Evolutionary conservation across 2,113 vertebrate genomes (phyloP).

Genomic region (Caloenas nicobarica): DNA sequence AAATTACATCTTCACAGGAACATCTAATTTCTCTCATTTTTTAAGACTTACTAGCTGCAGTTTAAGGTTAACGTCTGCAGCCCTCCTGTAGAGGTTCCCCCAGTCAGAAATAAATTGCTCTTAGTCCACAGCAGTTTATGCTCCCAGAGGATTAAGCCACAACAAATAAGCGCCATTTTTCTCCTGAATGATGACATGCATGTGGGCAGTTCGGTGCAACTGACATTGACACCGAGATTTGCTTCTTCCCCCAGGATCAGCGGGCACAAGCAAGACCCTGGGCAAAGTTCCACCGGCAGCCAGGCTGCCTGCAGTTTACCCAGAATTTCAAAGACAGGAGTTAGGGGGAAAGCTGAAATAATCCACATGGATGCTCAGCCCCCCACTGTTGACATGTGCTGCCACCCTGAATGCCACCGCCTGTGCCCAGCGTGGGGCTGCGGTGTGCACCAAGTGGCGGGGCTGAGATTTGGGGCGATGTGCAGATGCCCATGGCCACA

Average conservation of each 20-base stretch:
- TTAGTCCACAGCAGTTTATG: not conserved
- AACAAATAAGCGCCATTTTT: not conserved
- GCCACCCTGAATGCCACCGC: not conserved
- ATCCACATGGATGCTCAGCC: fast-evolving
- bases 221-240: fast-evolving
- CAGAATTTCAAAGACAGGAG: not conserved
- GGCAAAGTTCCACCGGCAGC: fast-evolving
- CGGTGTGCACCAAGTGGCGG: fast-evolving
- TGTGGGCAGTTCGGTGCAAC: fast-evolving
- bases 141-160: not conserved
- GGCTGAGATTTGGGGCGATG: not conserved
- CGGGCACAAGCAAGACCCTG: not conserved
- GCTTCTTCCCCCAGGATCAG: not conserved
- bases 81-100: not conserved
- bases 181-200: not conserved
- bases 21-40: not conserved
- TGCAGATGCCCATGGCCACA: fast-evolving
- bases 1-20: not conserved
- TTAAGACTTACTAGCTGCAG: not conserved
- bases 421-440: fast-evolving
- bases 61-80: fast-evolving
- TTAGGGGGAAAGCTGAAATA: not conserved
- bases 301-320: not conserved
- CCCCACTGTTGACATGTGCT: not conserved
- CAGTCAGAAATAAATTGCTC: not conserved